Base-by-base conservation (phyloP, 2,113 vertebrate species). In the Percopsis transmontana region DNA sequence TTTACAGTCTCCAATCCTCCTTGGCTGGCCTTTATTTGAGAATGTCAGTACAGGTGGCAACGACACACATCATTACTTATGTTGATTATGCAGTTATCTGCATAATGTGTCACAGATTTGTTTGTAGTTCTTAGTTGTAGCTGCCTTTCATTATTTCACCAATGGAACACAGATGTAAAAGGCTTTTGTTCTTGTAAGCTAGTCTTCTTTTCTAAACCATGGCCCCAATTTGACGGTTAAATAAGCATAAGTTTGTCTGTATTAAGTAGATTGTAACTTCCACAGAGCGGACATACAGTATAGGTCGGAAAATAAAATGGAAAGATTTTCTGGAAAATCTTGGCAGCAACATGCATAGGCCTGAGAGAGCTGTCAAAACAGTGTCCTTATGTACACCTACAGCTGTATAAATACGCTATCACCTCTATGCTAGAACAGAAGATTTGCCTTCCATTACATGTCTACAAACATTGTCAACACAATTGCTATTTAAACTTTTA, bases 291-390 rank as follows among this genome's bases (percentile, higher is more conserved):
- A 53, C 5, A 20, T 51, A 50, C 13, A 3, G 19, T 14, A 48
- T 42, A 18, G n/a, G 42, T 21, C 24, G 42, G 21, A 58, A 44
- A 56, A 23, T 57, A 58, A 50, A 40, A 20, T 10, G 2, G 23
- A 15, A 20, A 47, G 42, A 47, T 58, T 63, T 20, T 62, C 62
- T 40, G 42, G 21, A 65, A n/a, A 57, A 1, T 21, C n/a, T n/a
- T n/a, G n/a, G 51, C 50, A 52, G 21, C 9, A 52, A 52, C n/a
- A 19, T 19, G n/a, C n/a, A 47, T 2, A n/a, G 16, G n/a, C n/a
- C 45, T 47, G 27, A 33, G 45, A 20, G 14, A 52, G 21, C 41
- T 57, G 51, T 67, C 63, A 62, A 19, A 67, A 41, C 19, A 45
- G 56, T 24, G 21, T 44, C 44, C n/a, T 60, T 9, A 53, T 16